Base-by-base conservation (phyloP, 2,888 invertebrate species). In the Hedya salicella region DNA sequence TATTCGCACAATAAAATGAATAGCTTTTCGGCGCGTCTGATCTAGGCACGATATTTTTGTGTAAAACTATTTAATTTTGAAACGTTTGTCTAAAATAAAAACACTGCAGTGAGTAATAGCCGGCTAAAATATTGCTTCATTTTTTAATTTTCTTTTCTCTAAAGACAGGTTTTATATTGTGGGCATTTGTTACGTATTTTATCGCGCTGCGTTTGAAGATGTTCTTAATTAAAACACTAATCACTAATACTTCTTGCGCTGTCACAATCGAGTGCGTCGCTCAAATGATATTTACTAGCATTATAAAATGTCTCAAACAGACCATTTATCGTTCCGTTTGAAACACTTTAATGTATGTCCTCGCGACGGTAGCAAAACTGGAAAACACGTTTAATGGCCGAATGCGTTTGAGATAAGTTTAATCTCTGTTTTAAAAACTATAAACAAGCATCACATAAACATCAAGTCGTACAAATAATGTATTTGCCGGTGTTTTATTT, bases 11-110 rank as follows among this genome's bases (percentile, higher is more conserved):
- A 61, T 66, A 66, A 66, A 66, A 66, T 66, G 19, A 66, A 66
- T 66, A 66, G 66, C 66, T 60, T 66, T 66, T 66, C 66, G 61
- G 54, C 66, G 66, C 66, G 60, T 54, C 60, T 66, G 66, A 66
- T 61, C 48, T 66, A 14, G 17, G 60, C n/a, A 46, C 60, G 30
- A 60, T 61, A 66, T 66, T 66, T 66, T 61, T 13, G 40, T 17
- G 53, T 54, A 59, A 46, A 66, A 66, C 54, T 32, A 61, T 66
- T 66, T 54, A 42, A 61, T 66, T n/a, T 54, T 40, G 13, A 52
- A 60, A 46, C 54, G 60, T 30, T 52, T 60, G 19, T 49, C 53
- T 61, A 40, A 49, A 61, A 66, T 54, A 54, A 66, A 56, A 50
- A 60, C 48, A 32, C 40, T 66, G 39, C 52, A 53, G 59, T 65